Conservation (phyloP, 2,113 vertebrate species). For the Eolophus roseicapilla region DNA sequence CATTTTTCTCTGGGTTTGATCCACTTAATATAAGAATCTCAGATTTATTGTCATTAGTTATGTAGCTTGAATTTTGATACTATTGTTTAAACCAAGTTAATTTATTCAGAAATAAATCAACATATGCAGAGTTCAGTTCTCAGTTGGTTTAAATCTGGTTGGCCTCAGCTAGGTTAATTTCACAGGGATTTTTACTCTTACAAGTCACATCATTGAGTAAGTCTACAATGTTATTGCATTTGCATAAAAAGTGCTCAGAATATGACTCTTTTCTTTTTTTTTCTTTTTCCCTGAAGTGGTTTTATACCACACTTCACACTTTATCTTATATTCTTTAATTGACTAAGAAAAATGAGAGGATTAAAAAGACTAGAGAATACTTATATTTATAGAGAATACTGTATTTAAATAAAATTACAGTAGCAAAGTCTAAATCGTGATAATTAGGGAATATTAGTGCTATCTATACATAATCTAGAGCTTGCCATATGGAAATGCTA, state of each 20-base stretch:
- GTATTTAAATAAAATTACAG: neutral
- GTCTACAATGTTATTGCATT: neutral
- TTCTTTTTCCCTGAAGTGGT: neutral
- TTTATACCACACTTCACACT: neutral
- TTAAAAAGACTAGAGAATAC: neutral
- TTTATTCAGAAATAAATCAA: neutral
- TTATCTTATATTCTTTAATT: neutral
- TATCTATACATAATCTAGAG: neutral
- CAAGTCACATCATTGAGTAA: neutral
- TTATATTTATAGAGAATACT: neutral
- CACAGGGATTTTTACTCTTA: neutral
- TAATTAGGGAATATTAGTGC: neutral
- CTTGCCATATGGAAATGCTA: neutral
- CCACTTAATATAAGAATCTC: neutral
- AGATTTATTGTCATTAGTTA: neutral
- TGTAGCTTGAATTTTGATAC: neutral
- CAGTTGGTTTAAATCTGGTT: neutral
- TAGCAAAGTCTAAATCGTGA: neutral
- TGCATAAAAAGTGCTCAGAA: neutral
- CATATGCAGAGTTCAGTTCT: neutral
- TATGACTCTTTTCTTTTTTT: neutral
- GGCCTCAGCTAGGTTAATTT: neutral
- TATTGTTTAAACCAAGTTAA: neutral
- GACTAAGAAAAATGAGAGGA: neutral
- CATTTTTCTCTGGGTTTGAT: neutral